These are phyloP conservation scores for Drosophila sucinea DNA, from an alignment of 1,140 invertebrate genomes.

Conservation along the genomic window DNA sequence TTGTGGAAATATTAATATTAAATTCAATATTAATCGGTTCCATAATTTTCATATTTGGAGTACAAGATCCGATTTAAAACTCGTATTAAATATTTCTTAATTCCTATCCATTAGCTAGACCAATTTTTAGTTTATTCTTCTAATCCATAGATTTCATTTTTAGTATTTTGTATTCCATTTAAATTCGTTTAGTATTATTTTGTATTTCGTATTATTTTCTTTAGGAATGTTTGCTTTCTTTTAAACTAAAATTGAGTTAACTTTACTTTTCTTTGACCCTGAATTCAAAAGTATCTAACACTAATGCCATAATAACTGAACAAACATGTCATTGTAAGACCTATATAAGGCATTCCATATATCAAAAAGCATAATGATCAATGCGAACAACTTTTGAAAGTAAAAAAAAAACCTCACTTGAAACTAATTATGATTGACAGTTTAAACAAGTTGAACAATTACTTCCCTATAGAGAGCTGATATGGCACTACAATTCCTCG, in stretches of 20 bases:
- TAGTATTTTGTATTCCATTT: too few relatives aligned
- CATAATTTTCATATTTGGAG: too few relatives aligned
- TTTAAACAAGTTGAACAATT: constrained; percentile 19
- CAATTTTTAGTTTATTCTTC: too few relatives aligned
- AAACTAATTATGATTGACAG: constrained; percentile 13
- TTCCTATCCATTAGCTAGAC: too few relatives aligned
- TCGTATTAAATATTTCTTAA: too few relatives aligned
- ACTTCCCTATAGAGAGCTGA: constrained; percentile 13
- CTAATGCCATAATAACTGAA: constrained; percentile 5
- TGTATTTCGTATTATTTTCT: too few relatives aligned
- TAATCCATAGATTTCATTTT: too few relatives aligned
- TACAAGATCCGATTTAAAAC: too few relatives aligned
- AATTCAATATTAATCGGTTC: too few relatives aligned
- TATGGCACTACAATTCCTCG: neutral
- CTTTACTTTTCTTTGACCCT: neutral
- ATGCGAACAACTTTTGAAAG: constrained; percentile 3
- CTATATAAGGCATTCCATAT: neutral
- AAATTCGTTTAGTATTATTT: too few relatives aligned
- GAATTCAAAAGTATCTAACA: neutral
- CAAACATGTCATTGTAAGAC: constrained; percentile 1
- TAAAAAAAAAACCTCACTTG: neutral
- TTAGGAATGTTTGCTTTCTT: too few relatives aligned
- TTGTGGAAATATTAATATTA: too few relatives aligned
- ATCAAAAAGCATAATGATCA: constrained; percentile 13
- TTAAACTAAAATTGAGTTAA: neutral